phyloP scores from a whole-genome alignment of 2,113 vertebrate genomes.

The Solenodon paradoxus region DNA sequence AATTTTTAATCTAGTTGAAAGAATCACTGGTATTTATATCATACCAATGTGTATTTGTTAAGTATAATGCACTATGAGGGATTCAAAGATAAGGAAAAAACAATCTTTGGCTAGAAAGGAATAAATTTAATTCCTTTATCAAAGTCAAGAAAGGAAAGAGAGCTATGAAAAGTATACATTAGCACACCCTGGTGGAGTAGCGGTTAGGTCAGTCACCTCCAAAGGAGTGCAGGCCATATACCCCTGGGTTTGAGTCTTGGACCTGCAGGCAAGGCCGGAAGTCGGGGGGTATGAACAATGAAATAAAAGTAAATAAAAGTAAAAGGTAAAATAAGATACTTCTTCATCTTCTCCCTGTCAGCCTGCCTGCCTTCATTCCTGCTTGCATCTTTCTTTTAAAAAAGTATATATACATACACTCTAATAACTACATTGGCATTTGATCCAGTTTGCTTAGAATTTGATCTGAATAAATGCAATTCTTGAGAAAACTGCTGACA shows the following conservation, averaged over 20 bases:
- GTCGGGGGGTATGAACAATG: no score
- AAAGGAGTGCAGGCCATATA: no score
- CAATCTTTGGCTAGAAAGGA: not conserved
- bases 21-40: not conserved
- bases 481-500: not conserved
- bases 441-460: not conserved
- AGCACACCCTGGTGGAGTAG: no score
- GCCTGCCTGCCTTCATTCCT: no score
- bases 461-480: not conserved
- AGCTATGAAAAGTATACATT: not conserved
- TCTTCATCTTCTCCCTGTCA: no score
- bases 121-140: not conserved
- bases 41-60: not conserved
- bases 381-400: no score
- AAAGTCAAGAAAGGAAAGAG: conserved; percentile 1
- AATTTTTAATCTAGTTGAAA: not conserved
- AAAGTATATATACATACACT: no score
- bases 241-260: no score
- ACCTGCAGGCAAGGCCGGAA: no score
- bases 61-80: not conserved
- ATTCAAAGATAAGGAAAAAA: not conserved
- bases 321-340: no score
- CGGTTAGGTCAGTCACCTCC: no score
- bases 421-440: not conserved
- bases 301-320: no score